Percentiles rank a stretch among this genome's conserved stretches.
Conservation (phyloP, 1,140 invertebrate species). For the Eulimnadia texana region DNA sequence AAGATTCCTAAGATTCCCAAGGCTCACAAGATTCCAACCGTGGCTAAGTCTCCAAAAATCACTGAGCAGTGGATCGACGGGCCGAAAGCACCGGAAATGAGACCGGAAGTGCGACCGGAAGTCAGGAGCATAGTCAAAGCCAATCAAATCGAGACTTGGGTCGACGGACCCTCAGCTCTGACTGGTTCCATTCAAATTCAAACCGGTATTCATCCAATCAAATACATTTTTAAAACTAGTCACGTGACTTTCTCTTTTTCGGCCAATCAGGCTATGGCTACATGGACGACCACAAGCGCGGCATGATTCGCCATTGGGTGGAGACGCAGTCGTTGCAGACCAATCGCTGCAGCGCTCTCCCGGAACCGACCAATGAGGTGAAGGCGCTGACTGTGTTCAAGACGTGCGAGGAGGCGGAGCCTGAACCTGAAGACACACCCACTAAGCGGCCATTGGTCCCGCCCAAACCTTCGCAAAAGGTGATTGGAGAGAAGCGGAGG, state of each 20-base stretch:
- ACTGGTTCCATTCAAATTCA: conserved; percentile 23
- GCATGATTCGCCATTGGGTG: conserved; percentile 85
- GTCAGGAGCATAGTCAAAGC: conserved; percentile 59
- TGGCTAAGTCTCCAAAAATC: background rate
- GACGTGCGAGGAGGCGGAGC: conserved; percentile 35
- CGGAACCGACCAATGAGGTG: conserved; percentile 4
- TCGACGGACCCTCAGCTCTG: conserved; percentile 55
- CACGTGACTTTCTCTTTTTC: too few species aligned
- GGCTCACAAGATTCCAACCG: background rate
- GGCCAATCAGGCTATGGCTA: conserved; percentile 62
- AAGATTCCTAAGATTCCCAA: conserved; percentile 4
- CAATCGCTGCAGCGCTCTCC: background rate
- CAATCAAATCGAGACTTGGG: conserved; percentile 78
- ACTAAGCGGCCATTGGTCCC: background rate
- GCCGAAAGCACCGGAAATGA: conserved; percentile 57
- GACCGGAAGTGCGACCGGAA: conserved; percentile 60
- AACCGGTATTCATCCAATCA: conserved; percentile 32
- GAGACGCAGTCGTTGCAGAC: conserved; percentile 51
- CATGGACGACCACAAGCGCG: conserved; percentile 80
- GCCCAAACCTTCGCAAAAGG: background rate
- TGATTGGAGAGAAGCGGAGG: background rate
- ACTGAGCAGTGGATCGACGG: conserved; percentile 95
- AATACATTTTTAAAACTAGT: too few species aligned
- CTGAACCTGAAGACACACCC: background rate
- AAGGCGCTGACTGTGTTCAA: conserved; percentile 49